phyloP scores from a whole-genome alignment of 2,113 vertebrate genomes.

The Pangasianodon hypophthalmus region DNA sequence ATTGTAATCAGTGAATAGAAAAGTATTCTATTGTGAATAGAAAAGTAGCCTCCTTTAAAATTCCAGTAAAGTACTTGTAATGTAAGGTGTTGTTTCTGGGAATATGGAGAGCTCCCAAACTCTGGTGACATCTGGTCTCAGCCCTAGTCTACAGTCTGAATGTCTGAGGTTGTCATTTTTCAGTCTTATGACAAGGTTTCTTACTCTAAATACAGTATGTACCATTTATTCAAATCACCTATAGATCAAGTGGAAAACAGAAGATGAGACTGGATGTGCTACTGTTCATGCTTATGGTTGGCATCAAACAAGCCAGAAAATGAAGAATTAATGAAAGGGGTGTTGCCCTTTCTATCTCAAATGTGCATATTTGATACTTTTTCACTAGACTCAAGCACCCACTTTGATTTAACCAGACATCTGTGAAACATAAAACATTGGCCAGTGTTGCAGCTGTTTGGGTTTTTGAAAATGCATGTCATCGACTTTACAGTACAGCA shows the following conservation, averaged over 20 bases:
- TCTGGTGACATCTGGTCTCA: not conserved
- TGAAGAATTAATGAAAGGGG: slow-evolving; percentile 44
- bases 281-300: slow-evolving; percentile 30
- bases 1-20: slow-evolving; percentile 33
- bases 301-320: slow-evolving; percentile 49
- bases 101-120: not conserved
- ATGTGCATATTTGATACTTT: slow-evolving; percentile 51
- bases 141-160: not conserved
- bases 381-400: slow-evolving; percentile 38
- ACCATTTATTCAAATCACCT: slow-evolving; percentile 15
- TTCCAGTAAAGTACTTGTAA: not conserved
- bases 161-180: not conserved
- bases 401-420: slow-evolving; percentile 41
- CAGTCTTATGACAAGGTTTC: not conserved
- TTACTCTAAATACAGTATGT: slow-evolving; percentile 3
- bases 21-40: too few species aligned
- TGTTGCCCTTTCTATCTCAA: slow-evolving; percentile 50
- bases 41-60: not conserved
- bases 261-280: slow-evolving; percentile 31
- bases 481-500: slow-evolving; percentile 32
- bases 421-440: slow-evolving; percentile 27
- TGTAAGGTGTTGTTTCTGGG: not conserved
- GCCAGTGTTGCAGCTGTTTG: slow-evolving; percentile 37
- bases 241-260: slow-evolving; percentile 18
- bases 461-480: slow-evolving; percentile 41